Percentiles rank a stretch among this genome's conserved stretches.
Conservation (phyloP, 35 echinoderm and acorn worm species). For the Holothuria glaberrima region DNA sequence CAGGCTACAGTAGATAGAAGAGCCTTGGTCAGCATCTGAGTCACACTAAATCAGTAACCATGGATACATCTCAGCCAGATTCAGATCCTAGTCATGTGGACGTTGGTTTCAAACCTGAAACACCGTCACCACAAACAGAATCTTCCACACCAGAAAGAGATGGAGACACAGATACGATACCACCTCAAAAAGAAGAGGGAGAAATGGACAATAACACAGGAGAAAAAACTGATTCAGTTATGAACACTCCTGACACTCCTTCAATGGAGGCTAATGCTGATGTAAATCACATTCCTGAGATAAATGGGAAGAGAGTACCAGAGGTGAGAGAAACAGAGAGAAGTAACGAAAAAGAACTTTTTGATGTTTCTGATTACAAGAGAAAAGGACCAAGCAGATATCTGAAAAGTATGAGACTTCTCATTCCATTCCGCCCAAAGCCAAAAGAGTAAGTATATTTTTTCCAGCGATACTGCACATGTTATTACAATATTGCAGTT, state of each 20-base stretch:
- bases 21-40: too few species aligned
- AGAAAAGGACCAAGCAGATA: conserved; percentile 46
- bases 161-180: background rate
- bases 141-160: background rate
- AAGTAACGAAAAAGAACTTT: conserved; percentile 9
- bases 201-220: background rate
- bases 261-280: background rate
- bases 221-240: background rate
- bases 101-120: conserved; percentile 25
- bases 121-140: background rate
- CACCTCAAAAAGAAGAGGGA: background rate
- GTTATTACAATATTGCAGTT: too few species aligned
- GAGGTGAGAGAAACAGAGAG: too few species aligned
- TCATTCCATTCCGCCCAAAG: conserved; percentile 40
- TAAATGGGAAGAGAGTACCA: too few species aligned
- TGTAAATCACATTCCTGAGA: background rate
- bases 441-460: conserved; percentile 44
- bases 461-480: too few species aligned
- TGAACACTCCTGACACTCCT: background rate
- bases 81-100: background rate
- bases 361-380: conserved; percentile 36
- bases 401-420: conserved; percentile 24
- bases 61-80: too few species aligned
- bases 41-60: too few species aligned
- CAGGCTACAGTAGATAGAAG: too few species aligned